These are phyloP conservation scores for Sardina pilchardus DNA, from an alignment of 2,113 vertebrate genomes.

Conservation along the genomic window DNA sequence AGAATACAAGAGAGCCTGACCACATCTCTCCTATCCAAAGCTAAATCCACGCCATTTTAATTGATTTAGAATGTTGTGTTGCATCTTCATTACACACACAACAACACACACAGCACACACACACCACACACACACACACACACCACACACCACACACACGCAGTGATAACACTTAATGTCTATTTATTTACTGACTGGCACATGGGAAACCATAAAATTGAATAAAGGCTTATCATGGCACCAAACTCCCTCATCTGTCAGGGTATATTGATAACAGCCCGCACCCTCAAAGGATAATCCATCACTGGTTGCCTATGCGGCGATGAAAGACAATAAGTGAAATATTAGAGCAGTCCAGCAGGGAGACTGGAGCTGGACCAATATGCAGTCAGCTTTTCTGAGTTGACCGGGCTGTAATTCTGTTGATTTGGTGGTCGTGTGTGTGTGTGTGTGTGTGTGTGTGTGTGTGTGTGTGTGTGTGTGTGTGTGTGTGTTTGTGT, in stretches of 20 bases:
- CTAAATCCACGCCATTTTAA: background rate
- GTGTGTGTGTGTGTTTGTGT: background rate
- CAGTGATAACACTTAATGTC: slow-evolving; percentile 6
- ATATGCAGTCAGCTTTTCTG: background rate
- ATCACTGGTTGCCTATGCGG: background rate
- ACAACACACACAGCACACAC: too few relatives aligned
- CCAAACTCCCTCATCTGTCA: background rate
- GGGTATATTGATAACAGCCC: background rate
- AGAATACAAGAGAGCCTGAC: background rate
- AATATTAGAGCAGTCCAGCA: background rate
- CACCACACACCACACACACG: background rate
- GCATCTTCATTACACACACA: background rate
- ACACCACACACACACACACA: background rate
- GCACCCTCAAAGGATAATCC: background rate
- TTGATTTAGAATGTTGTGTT: background rate
- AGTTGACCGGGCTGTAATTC: background rate
- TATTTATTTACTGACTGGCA: background rate
- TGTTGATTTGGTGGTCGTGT: background rate
- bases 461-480: background rate
- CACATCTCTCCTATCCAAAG: background rate
- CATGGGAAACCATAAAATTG: slow-evolving; percentile 1
- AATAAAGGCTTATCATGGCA: background rate
- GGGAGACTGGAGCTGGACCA: background rate
- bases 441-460: background rate
- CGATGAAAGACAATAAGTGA: background rate